phyloP scores from a whole-genome alignment of 35 echinoderm and acorn worm species.

The Amphiura filiformis region DNA sequence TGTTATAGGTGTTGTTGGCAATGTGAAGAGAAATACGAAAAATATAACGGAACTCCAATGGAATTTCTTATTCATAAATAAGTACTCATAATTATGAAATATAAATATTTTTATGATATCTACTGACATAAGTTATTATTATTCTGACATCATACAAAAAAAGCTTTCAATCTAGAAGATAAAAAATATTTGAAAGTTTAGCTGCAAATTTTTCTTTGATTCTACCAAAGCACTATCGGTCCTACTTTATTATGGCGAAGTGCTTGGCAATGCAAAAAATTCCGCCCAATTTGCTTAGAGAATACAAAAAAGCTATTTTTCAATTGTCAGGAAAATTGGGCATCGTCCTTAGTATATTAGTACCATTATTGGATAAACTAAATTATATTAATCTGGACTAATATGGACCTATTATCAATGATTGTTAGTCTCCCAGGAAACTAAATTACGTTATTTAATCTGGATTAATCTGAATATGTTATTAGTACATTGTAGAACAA shows the following conservation, averaged over 20 bases:
- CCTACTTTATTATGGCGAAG: neutral
- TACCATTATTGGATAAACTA: too few relatives aligned
- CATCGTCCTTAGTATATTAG: too few relatives aligned
- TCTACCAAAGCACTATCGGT: slow-evolving; percentile 2
- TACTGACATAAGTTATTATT: neutral
- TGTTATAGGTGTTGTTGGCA: too few relatives aligned
- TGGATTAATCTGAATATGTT: too few relatives aligned
- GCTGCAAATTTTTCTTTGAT: neutral
- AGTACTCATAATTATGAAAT: neutral
- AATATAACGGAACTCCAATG: too few relatives aligned
- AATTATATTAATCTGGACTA: too few relatives aligned
- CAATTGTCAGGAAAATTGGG: neutral
- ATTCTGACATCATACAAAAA: neutral
- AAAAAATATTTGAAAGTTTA: neutral
- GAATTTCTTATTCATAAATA: too few relatives aligned
- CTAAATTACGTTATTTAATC: too few relatives aligned
- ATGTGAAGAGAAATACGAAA: too few relatives aligned
- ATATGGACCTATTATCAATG: too few relatives aligned
- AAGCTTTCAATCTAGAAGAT: neutral
- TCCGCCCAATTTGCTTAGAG: neutral
- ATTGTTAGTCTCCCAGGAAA: too few relatives aligned
- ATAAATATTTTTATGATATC: neutral
- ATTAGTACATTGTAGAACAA: too few relatives aligned
- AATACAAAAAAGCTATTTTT: neutral
- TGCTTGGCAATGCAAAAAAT: neutral